Base-by-base conservation (phyloP, 2,113 vertebrate genomes). In the Heptranchias perlo region DNA sequence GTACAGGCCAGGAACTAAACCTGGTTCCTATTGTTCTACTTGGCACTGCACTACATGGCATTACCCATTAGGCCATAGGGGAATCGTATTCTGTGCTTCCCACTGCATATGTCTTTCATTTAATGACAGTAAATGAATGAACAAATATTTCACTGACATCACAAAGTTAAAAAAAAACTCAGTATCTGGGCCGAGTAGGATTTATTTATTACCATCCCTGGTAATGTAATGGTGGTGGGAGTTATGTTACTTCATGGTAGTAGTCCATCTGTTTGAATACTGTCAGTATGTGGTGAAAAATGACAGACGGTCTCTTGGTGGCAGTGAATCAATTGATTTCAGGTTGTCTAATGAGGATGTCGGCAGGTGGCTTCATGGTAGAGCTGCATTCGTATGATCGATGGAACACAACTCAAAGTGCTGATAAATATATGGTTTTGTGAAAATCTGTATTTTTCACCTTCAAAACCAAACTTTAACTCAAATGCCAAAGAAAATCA, bases 311-410 rank as follows among this genome's bases (percentile, higher is more conserved):
- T 93, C 89, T 92, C 54, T 35, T 61, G 54, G 31, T 92, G 58
- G 52, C 58, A 54, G 4, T 92, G 31, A 92, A 61, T 92, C 87
- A 92, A 92, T 91, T 61, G 87, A 92, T 92, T 92, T 58, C 87
- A 61, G 31, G 54, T 14, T 92, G 87, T 61, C 87, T 92, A 92
- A 92, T 92, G 52, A 92, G 58, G 54, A 58, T 92, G 87, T 92
- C 54, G 61, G 87, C 87, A 61, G 87, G 54, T 92, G 87, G 31
- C 87, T 92, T 92, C 52, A 92, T 61, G 87, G 58, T 58, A 61
- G 54, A 92, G 87, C 58, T 54, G 54, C 87, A 67, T 67, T 67
- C 44, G 61, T 67, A 49, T 65, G 64, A 94, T 94, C 93, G 67
- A 94, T 94, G 64, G 64, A 94, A 67, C 62, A 65, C 25, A 47